Evolutionary conservation across 2,888 invertebrate species (phyloP), one percentile per base, ranked within the genome.

Genomic region (Epiblema foenella): DNA sequence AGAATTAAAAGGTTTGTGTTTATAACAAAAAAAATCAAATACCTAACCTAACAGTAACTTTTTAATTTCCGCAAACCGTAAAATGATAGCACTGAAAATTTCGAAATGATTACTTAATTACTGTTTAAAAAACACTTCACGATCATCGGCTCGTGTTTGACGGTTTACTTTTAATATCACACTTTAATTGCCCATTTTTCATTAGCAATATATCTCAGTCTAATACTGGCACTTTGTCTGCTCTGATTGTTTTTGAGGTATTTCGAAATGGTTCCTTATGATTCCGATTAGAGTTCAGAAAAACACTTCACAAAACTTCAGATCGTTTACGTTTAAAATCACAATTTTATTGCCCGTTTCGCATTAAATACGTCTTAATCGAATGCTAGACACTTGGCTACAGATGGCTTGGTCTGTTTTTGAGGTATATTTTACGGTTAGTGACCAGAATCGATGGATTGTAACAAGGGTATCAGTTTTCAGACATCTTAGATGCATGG

Each of bases 401-500:
- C 88, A 89, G 89, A 88, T 89, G 86, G 81, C 85, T 88, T 83
- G 81, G 76, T 78, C 79, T 84, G 84, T 87, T 90, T 93, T 93
- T 90, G 89, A 91, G 89, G 88, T 89, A 89, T 87, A 90, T 92
- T 93, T 93, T 90, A 92, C 91, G 93, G 86, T 92, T 81, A 82
- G 83, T 73, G 82, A 82, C 75, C 82, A 83, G 84, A 87, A 82
- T 83, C 90, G 91, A 89, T 91, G 85, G 83, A 80, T 91, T 92
- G 92, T 90, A 88, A 91, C 92, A 88, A 86, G 87, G 75, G 87
- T 88, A 90, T 90, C 89, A 77, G 86, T 85, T 92, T 88, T 87
- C 89, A 81, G 89, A 85, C 80, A 88, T 85, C 83, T 85, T 80
- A 87, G 86, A 88, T 73, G 46, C 42, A 71, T 72, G 70, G 56